A percentile compares a stretch with the other conserved stretches of the same genome.
Conservation (phyloP, 2,113 vertebrate genomes). For the Cheirogaleus medius region DNA sequence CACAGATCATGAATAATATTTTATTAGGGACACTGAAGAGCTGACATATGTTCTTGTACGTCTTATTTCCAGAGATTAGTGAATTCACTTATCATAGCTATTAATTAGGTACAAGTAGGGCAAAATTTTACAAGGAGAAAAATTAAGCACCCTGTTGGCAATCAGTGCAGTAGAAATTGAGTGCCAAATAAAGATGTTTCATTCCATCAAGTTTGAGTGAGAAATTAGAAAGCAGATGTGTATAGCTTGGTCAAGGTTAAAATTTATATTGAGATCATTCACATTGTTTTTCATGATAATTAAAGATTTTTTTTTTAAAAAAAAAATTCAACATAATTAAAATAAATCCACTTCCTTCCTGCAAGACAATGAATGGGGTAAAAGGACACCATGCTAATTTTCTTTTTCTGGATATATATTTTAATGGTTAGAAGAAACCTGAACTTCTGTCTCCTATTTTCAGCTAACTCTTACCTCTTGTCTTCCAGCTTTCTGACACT, state of each 20-base stretch:
- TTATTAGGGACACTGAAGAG: background rate
- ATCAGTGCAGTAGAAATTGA: background rate
- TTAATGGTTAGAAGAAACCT: background rate
- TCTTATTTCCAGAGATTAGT: background rate
- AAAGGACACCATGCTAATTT: background rate
- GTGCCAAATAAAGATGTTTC: background rate
- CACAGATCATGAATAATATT: background rate
- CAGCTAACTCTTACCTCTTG: constrained; percentile 6
- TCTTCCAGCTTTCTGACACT: constrained; percentile 54
- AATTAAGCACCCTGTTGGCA: background rate
- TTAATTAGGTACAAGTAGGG: background rate
- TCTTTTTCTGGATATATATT: background rate
- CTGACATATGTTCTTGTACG: background rate
- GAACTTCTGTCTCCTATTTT: constrained; percentile 29
- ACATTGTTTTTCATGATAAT: background rate
- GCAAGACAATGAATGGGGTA: background rate
- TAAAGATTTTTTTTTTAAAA: background rate
- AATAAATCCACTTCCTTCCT: background rate
- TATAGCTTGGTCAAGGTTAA: background rate
- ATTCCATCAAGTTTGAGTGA: background rate
- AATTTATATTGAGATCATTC: background rate
- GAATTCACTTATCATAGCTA: background rate
- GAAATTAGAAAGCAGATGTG: background rate
- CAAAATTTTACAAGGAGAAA: background rate
- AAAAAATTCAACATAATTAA: background rate